Evolutionary conservation across 1,140 invertebrate species (phyloP), one percentile per base, ranked within the genome.

Genomic region (Planococcus citri): DNA sequence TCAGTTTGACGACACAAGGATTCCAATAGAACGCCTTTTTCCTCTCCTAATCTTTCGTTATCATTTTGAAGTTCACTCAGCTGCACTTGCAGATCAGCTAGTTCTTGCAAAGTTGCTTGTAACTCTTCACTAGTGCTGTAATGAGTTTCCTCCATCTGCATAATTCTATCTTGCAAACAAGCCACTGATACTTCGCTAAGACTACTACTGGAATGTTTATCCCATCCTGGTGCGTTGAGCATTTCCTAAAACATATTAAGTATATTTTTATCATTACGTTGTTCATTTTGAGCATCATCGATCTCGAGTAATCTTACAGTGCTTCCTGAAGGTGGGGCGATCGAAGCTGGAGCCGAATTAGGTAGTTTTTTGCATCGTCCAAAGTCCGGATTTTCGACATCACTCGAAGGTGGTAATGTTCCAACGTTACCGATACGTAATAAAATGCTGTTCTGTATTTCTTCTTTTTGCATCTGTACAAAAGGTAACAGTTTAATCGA

Each of bases 111-210:
- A 0, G 94, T 96, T 0, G 94, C 94, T 80, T 96, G 93, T 0
- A 97, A 81, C 79, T 97, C 94, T 80, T 97, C 94, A 77, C 91
- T 94, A n/a, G 94, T 96, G 68, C 88, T 88, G 76, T 91, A 89
- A 75, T 91, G 88, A 20, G 87, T 90, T 78, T 92, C 89, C 77
- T 91, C 89, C 89, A 92, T 91, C 79, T 95, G 92, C 73, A 92
- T 82, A 73, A 95, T 94, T 74, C 91, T 85, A 76, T 95, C 93
- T 78, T 95, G 93, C 41, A 96, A 81, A 78, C 92, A 94, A 1
- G 92, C 91, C 69, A 95, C 90, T 10, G 92, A 94, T 17, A 94
- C 87, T 78, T 95, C 92, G 76, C 90, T 92, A 24, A 90, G 82
- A 25, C 89, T 91, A 69, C 87, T 88, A 20, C 85, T 84, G 25